phyloP scores from a whole-genome alignment of 2,113 vertebrate genomes.

The Brachyistius frenatus region DNA sequence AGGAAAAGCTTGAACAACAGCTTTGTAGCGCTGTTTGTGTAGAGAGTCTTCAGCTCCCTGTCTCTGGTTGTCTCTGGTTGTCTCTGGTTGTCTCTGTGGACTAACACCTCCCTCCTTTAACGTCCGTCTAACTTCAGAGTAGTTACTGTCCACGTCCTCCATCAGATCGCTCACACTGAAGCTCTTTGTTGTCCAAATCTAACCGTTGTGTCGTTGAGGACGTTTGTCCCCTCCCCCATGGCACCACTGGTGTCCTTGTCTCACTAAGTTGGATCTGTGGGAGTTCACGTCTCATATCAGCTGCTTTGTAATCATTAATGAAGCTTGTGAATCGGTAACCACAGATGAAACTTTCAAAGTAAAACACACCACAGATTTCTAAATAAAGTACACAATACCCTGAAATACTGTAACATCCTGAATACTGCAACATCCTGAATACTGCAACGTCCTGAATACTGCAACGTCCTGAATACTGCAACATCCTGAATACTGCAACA shows the following conservation, averaged over 20 bases:
- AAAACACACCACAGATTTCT: too few species aligned
- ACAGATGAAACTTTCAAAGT: neutral
- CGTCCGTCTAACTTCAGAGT: neutral
- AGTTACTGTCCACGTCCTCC: neutral
- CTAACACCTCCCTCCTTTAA: constrained; percentile 9
- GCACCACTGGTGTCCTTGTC: constrained; percentile 23
- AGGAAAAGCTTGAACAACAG: constrained; percentile 71
- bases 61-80: constrained; percentile 12
- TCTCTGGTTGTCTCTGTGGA: constrained; percentile 7
- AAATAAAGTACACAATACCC: too few species aligned
- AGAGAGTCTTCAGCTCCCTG: constrained; percentile 11
- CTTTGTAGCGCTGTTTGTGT: constrained; percentile 59
- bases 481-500: too few species aligned
- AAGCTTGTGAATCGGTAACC: constrained; percentile 70
- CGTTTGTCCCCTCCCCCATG: too few species aligned
- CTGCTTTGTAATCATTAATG: constrained; percentile 64
- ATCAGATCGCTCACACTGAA: constrained; percentile 34
- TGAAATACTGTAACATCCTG: too few species aligned
- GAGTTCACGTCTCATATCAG: constrained; percentile 17
- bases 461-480: too few species aligned
- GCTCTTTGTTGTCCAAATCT: constrained; percentile 36
- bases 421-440: too few species aligned
- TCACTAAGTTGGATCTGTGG: constrained; percentile 10
- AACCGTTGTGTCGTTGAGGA: neutral
- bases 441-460: too few species aligned